Evolutionary conservation across 2,113 vertebrate species (phyloP).

Genomic region (Cephalopholis sonnerati): DNA sequence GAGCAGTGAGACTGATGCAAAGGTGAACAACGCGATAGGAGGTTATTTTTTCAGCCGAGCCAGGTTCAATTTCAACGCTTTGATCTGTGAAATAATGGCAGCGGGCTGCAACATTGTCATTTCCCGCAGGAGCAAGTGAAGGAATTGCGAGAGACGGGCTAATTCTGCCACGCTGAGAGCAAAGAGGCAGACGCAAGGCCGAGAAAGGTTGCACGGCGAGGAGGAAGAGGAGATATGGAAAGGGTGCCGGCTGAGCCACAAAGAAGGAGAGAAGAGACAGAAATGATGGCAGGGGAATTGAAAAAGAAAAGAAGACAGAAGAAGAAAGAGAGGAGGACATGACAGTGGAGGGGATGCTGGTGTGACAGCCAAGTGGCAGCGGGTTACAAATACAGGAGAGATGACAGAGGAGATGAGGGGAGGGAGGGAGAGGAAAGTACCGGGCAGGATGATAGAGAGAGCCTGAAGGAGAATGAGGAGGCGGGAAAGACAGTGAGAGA

Average conservation of each 20-base stretch:
- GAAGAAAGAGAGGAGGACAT: neutral
- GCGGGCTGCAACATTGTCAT: slow-evolving; percentile 73
- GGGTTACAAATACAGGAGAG: slow-evolving; percentile 30
- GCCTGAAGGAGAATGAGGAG: slow-evolving; percentile 18
- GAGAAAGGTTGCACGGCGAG: neutral
- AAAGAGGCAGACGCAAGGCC: slow-evolving; percentile 35
- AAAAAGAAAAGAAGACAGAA: neutral
- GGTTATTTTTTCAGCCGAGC: slow-evolving; percentile 51
- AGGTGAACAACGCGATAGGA: slow-evolving; percentile 50
- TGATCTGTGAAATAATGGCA: slow-evolving; percentile 78
- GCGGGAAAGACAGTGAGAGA: neutral
- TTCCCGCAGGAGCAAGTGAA: slow-evolving; percentile 67
- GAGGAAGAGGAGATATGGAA: neutral
- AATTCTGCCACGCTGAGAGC: slow-evolving; percentile 62
- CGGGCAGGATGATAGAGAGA: slow-evolving; percentile 26
- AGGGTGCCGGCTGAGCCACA: neutral
- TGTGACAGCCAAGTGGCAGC: slow-evolving; percentile 18
- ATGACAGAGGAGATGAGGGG: slow-evolving; percentile 35
- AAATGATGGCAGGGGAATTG: neutral
- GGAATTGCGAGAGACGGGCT: slow-evolving; percentile 55
- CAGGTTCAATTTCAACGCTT: slow-evolving; percentile 71
- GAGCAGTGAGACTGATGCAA: slow-evolving; percentile 51
- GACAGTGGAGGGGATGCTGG: neutral
- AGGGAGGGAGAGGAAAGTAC: neutral
- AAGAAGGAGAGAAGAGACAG: neutral